phyloP scores from a whole-genome alignment of 1,140 invertebrate genomes.

The Goniozus legneri region DNA sequence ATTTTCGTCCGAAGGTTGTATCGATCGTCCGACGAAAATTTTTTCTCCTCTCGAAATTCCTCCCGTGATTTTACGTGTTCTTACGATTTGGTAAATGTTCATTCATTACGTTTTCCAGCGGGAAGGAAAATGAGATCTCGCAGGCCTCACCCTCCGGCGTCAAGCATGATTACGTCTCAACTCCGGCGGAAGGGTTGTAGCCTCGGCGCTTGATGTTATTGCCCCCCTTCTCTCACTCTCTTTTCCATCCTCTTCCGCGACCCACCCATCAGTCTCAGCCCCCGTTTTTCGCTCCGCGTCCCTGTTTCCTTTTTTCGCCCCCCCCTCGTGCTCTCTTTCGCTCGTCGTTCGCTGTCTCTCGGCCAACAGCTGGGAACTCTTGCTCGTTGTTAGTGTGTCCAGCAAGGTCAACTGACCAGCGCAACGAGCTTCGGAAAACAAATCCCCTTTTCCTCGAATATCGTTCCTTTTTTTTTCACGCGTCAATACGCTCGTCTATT shows the following conservation, averaged over 20 bases:
- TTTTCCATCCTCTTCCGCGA: conserved; percentile 13
- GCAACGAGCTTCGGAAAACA: conserved; percentile 16
- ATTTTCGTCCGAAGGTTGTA: too few relatives aligned
- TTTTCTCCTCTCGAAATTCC: too few relatives aligned
- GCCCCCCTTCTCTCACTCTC: conserved; percentile 21
- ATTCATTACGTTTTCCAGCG: conserved; percentile 36
- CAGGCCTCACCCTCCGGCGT: conserved; percentile 30
- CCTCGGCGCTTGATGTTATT: conserved; percentile 48
- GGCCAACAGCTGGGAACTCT: neutral
- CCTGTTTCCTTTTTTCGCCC: conserved; percentile 26
- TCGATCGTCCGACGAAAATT: too few relatives aligned
- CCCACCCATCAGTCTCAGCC: conserved; percentile 20
- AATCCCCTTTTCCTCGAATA: too few relatives aligned
- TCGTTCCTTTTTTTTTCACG: too few relatives aligned
- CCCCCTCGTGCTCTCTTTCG: conserved; percentile 21
- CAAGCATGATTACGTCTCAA: conserved; percentile 40
- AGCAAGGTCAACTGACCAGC: conserved; percentile 33
- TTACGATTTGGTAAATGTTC: conserved; percentile 28
- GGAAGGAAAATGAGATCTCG: conserved; percentile 47
- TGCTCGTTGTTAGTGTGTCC: conserved; percentile 1
- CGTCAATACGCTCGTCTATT: too few relatives aligned
- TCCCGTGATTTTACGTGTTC: conserved; percentile 3
- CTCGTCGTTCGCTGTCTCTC: conserved; percentile 18
- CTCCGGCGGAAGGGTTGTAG: conserved; percentile 42
- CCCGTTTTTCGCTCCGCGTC: conserved; percentile 28